Evolutionary conservation across 2,888 invertebrate species (phyloP).

Genomic region (Thera obeliscata): DNA sequence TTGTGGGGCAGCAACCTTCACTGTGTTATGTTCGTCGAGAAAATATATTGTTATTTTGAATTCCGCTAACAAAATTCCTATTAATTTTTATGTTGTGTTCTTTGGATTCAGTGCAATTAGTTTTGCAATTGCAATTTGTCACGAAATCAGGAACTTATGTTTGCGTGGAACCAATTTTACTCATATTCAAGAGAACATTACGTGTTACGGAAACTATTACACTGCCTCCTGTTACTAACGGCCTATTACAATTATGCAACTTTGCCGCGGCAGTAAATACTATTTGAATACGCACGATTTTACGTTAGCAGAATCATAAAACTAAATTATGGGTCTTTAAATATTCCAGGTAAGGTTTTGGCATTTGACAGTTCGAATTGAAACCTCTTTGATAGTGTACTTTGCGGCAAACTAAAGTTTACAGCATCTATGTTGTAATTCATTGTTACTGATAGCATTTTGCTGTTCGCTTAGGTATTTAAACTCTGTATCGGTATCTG

Average conservation of each 20-base stretch:
- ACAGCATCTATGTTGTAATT: too few species aligned
- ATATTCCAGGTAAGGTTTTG: too few species aligned
- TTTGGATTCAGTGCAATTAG: not conserved
- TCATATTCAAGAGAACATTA: conserved; percentile 23
- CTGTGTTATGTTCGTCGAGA: too few species aligned
- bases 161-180: conserved; percentile 18
- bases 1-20: not conserved
- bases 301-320: not conserved
- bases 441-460: too few species aligned
- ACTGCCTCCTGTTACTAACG: conserved; percentile 44
- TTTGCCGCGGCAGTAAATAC: conserved; percentile 29
- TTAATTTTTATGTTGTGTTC: too few species aligned
- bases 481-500: too few species aligned
- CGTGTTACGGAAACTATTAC: conserved; percentile 25
- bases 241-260: conserved; percentile 21
- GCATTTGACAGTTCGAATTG: too few species aligned
- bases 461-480: too few species aligned
- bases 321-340: not conserved
- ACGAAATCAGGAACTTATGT: conserved; percentile 4
- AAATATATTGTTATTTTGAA: too few species aligned
- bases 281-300: conserved; percentile 27
- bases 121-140: not conserved
- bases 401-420: too few species aligned
- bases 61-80: too few species aligned
- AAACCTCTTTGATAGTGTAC: too few species aligned